phyloP scores from a whole-genome alignment of 2,113 vertebrate genomes.

The Rafetus swinhoei region DNA sequence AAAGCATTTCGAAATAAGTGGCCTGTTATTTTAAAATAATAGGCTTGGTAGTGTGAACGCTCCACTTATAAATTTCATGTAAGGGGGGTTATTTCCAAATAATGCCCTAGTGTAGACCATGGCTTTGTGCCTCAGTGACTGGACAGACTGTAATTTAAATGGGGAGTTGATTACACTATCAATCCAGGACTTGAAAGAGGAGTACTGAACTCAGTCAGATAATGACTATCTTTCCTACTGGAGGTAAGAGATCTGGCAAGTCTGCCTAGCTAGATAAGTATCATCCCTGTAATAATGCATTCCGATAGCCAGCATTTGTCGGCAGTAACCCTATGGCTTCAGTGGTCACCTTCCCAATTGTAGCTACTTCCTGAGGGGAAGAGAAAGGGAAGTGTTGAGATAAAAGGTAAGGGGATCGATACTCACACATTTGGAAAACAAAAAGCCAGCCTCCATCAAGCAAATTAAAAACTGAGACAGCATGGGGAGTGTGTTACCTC shows the following conservation, averaged over 20 bases:
- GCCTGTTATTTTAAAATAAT: no score
- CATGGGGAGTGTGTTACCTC: not conserved
- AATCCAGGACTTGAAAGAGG: not conserved
- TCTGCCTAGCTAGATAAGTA: not conserved
- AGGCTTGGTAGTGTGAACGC: no score
- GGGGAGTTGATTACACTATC: not conserved
- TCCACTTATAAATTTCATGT: no score
- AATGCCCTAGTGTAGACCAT: not conserved
- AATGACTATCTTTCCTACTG: slow-evolving; percentile 4
- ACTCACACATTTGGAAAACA: not conserved
- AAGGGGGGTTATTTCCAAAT: no score
- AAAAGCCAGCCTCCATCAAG: not conserved
- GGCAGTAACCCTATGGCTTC: not conserved
- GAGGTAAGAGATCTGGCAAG: not conserved
- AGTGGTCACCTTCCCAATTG: not conserved
- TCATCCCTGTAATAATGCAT: not conserved
- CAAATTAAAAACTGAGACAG: not conserved
- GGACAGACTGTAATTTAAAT: not conserved
- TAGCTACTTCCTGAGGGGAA: not conserved
- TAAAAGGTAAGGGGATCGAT: not conserved
- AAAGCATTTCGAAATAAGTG: no score
- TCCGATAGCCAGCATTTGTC: not conserved
- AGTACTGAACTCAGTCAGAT: not conserved
- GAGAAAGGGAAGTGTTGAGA: not conserved
- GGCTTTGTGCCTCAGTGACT: not conserved